Evolutionary conservation across 2,113 vertebrate genomes (phyloP).

Genomic region (Hypomesus transpacificus): DNA sequence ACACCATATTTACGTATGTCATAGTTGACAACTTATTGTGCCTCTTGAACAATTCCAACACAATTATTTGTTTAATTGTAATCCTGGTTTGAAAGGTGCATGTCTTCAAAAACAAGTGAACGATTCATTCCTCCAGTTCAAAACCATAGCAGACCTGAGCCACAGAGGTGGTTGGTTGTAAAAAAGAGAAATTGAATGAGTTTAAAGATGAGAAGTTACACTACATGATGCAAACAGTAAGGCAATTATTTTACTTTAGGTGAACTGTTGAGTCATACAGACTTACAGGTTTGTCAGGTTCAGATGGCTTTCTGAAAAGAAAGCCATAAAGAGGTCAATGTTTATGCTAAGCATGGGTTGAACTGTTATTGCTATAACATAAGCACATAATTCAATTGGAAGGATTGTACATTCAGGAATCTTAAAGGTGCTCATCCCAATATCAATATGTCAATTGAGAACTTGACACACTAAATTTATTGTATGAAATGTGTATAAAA

Average conservation of each 20-base stretch:
- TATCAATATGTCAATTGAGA: neutral
- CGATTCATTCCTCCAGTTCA: neutral
- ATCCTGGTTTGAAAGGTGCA: conserved; percentile 18
- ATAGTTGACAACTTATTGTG: too few species aligned
- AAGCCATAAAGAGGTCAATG: conserved; percentile 18
- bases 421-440: too few species aligned
- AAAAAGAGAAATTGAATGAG: conserved; percentile 22
- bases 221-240: conserved; percentile 47
- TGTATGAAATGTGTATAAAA: conserved; percentile 30
- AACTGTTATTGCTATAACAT: conserved; percentile 16
- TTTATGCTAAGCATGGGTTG: conserved; percentile 9
- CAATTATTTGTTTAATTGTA: too few species aligned
- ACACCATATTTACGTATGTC: too few species aligned
- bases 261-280: conserved; percentile 10
- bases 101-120: conserved; percentile 11
- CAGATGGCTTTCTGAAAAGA: conserved; percentile 9
- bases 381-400: conserved; percentile 29
- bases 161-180: neutral
- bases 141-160: conserved; percentile 8
- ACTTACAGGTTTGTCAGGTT: conserved; percentile 27
- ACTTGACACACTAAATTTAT: conserved; percentile 11
- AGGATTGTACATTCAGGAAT: conserved; percentile 36
- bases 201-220: conserved; percentile 34
- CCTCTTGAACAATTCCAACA: too few species aligned
- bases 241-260: conserved; percentile 23